Percentiles rank a stretch among this genome's conserved stretches.
phyloP scores from a whole-genome alignment of 2,113 vertebrate genomes.

The Muscicapa adusta region DNA sequence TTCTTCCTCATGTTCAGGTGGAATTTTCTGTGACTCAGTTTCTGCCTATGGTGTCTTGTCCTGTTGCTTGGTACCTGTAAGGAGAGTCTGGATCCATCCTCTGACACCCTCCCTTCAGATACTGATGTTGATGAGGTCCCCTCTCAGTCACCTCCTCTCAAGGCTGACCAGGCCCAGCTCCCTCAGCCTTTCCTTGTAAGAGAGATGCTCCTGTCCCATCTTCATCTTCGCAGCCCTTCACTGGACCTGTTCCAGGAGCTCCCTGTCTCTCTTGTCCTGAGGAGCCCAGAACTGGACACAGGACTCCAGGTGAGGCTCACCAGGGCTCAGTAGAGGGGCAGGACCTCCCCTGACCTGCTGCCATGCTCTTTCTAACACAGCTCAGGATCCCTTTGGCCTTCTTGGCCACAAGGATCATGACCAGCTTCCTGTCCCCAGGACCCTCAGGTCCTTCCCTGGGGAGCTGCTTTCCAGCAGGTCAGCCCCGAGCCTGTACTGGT shows the following conservation, averaged over 20 bases:
- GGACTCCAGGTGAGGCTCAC: no score
- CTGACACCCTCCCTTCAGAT: not conserved
- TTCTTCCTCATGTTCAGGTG: not conserved
- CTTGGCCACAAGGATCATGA: not conserved
- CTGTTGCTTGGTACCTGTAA: not conserved
- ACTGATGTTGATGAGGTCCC: not conserved
- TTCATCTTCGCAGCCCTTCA: not conserved
- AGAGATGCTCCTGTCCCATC: not conserved
- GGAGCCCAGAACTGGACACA: no score
- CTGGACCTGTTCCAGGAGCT: not conserved
- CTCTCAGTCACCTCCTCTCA: fast-evolving
- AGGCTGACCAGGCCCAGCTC: not conserved
- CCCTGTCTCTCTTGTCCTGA: no score
- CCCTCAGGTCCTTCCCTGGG: not conserved
- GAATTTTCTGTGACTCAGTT: not conserved
- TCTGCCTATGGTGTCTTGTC: not conserved
- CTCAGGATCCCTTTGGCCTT: not conserved
- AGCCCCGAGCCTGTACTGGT: not conserved
- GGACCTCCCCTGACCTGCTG: not conserved
- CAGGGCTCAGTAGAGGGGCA: not conserved
- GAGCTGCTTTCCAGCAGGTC: not conserved
- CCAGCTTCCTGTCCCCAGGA: not conserved
- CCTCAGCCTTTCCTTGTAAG: not conserved
- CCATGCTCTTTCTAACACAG: not conserved
- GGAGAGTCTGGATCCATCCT: not conserved